Base-by-base conservation (phyloP, 2,113 vertebrate genomes). In the Leucosticte australis region DNA sequence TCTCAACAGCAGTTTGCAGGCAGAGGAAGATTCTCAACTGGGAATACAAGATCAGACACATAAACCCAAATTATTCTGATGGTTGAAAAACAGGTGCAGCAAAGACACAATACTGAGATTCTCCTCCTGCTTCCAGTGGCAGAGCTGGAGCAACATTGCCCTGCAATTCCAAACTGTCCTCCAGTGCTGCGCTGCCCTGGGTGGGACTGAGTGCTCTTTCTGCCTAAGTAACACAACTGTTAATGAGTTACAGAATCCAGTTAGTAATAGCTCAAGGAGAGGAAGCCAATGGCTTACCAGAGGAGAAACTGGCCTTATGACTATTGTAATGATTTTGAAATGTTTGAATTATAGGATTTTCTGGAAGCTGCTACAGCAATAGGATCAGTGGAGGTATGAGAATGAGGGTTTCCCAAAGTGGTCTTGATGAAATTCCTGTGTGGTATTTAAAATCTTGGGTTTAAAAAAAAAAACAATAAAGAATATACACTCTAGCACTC, bases 1-100 rank as follows among this genome's bases (percentile, higher is more conserved):
- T 26, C 12, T 84, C 26, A 81, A 21, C 31, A 57, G 11, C 11
- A 47, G 6, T 30, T 70, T 65, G 4, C 22, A 49, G 59, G 21
- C 6, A 69, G 53, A 62, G 47, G n/a, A 42, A 47, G 46, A 39
- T 50, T n/a, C 7, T 75, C 19, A 41, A 1, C 31, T 1, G 0
- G 24, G 28, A 78, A 41, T 44, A 39, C 13, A 35, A 49, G 46
- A 31, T 39, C 27, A 74, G 41, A 53, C 7, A 39, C 18, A 24
- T 11, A 69, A 82, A 2, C 27, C 5, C 1, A 0, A 55, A 49
- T 33, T 18, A 35, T 8, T 14, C 2, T 10, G 24, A 41, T 30
- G 0, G 0, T 12, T 67, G 55, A 64, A 87, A 11, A 31, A 0
- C 3, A 74, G 16, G n/a, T 15, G 14, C 13, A 62, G 31, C 17